Conservation (phyloP, 1,140 invertebrate species). For the Pogonomyrmex californicus region DNA sequence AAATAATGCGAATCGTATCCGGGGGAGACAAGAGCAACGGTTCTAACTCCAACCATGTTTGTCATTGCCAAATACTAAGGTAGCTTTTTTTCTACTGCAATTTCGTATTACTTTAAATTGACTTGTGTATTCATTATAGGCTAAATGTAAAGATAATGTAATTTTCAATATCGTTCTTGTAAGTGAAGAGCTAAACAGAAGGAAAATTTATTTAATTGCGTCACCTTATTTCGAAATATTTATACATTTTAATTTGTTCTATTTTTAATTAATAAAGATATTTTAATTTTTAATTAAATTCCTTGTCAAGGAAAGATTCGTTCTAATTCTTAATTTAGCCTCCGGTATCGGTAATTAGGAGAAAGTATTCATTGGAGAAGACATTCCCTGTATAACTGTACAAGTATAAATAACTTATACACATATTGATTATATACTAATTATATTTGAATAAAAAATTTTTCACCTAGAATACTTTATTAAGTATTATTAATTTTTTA, state of each 20-base stretch:
- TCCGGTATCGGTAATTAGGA: background rate
- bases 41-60: slow-evolving; percentile 11
- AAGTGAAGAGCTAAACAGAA: too few species aligned
- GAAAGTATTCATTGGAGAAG: slow-evolving; percentile 5
- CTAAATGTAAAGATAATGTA: background rate
- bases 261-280: background rate
- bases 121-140: background rate
- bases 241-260: background rate
- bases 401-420: background rate
- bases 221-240: too few species aligned
- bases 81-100: background rate
- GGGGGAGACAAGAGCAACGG: background rate
- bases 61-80: background rate
- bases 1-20: slow-evolving; percentile 37
- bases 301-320: background rate
- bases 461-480: background rate
- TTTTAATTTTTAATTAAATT: background rate
- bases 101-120: background rate
- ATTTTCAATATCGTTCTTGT: too few species aligned
- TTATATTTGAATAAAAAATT: background rate
- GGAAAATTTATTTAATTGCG: too few species aligned
- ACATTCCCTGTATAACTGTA: background rate
- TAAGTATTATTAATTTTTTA: background rate
- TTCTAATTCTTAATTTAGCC: slow-evolving; percentile 1
- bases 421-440: background rate